Conservation (phyloP, 2,797 vertebrate species). For the Takifugu ocellatus region DNA sequence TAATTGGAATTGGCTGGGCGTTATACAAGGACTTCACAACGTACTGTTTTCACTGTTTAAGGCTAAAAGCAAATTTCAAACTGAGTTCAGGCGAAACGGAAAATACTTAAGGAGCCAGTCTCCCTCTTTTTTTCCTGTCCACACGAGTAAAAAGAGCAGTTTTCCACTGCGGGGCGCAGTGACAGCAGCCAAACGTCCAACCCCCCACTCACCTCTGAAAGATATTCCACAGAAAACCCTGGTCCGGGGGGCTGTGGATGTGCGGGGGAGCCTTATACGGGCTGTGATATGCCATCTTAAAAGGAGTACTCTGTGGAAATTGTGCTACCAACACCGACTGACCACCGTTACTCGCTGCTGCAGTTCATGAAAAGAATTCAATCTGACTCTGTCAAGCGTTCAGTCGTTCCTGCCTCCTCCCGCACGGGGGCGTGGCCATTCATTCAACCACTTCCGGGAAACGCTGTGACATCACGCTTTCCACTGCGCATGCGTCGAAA, state of each 20-base stretch:
- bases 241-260: constrained; percentile 71
- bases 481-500: neutral
- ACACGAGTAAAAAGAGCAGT: constrained; percentile 29
- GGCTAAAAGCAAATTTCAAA: too few relatives aligned
- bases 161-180: constrained; percentile 32
- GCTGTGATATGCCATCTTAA: constrained; percentile 79
- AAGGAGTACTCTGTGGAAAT: constrained; percentile 22
- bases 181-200: constrained; percentile 5
- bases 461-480: constrained; percentile 52
- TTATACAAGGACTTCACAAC: too few relatives aligned
- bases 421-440: constrained; percentile 68
- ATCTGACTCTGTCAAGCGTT: constrained; percentile 28
- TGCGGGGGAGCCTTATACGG: constrained; percentile 74
- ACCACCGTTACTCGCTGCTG: constrained; percentile 20
- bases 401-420: constrained; percentile 28
- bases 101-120: neutral
- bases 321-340: constrained; percentile 5
- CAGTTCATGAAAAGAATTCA: constrained; percentile 40
- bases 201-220: constrained; percentile 78
- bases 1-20: neutral
- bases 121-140: constrained; percentile 9
- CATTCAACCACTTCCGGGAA: constrained; percentile 47
- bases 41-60: too few relatives aligned
- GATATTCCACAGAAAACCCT: constrained; percentile 82
- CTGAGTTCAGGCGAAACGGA: neutral